These are phyloP conservation scores for Marmota monax DNA, from an alignment of 2,113 vertebrate genomes.

Conservation along the genomic window DNA sequence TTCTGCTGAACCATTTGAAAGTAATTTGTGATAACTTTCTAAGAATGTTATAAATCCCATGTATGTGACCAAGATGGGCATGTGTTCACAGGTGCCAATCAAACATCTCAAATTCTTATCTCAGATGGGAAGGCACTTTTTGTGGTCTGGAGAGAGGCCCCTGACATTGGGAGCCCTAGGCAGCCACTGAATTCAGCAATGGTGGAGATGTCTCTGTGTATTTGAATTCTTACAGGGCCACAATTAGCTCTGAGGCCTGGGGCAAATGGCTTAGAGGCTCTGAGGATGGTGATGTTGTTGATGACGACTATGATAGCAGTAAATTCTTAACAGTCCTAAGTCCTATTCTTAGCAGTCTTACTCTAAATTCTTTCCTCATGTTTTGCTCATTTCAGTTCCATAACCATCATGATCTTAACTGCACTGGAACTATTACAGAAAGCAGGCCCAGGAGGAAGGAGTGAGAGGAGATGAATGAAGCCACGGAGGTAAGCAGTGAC, in stretches of 20 bases:
- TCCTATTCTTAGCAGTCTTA: not conserved
- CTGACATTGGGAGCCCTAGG: not conserved
- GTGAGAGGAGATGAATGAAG: not conserved
- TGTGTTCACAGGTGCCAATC: no score
- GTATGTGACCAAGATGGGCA: not conserved
- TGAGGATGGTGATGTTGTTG: not conserved
- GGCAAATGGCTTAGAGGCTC: not conserved
- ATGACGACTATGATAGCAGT: not conserved
- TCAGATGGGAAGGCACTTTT: not conserved
- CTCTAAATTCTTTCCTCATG: not conserved
- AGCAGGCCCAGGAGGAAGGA: not conserved
- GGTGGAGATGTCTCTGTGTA: not conserved
- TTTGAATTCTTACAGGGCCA: not conserved
- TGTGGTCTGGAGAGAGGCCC: not conserved
- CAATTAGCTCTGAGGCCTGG: not conserved
- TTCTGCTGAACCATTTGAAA: conserved; percentile 3
- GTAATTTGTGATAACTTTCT: not conserved
- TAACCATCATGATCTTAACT: not conserved
- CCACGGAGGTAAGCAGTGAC: not conserved
- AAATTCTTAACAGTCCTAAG: not conserved
- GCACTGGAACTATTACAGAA: not conserved
- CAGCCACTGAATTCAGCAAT: not conserved
- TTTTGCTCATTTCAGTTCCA: not conserved
- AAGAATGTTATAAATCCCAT: not conserved
- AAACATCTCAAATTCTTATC: not conserved